Base-by-base conservation (phyloP, 2,888 invertebrate species). In the Cantharis lateralis region DNA sequence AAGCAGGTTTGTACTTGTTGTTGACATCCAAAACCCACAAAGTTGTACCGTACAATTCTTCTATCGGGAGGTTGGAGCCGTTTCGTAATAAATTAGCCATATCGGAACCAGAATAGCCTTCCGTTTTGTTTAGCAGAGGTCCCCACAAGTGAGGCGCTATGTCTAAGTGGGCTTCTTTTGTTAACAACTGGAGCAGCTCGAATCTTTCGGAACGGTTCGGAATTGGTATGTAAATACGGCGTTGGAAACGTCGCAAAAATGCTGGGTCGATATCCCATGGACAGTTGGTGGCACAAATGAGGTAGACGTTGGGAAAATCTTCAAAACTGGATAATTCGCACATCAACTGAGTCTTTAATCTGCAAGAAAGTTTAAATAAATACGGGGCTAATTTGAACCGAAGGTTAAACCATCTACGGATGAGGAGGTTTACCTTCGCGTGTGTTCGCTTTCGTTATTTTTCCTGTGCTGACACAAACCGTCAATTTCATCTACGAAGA, bases 211-310 rank as follows among this genome's bases (percentile, higher is more conserved):
- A 62, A 4, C 75, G 71, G 72, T 84, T 81, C 3, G 92, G 92
- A 20, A 92, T 84, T 1, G 91, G 90, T 48, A 91, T 87, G 83
- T 90, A 91, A 26, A 91, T 88, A 13, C 89, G 86, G 82, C 89
- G 89, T 82, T 91, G 90, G 80, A 92, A 91, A 64, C 92, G 86
- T 72, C 91, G 82, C 73, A 91, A 82, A 80, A 92, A 91, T 1
- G 92, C 92, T 0, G 89, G 84, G 81, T 92, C 92, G 24, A 92
- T 85, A 78, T 92, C 92, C 92, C 92, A 92, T 0, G 92, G 92
- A 81, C 91, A 91, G 84, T 92, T 92, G 2, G 92, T 92, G 15
- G 91, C 91, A 81, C 90, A 90, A 20, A 92, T 85, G 15, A 92
- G 82, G 78, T 91, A 86, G 48, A 84, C 80, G 70, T 86, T 85